phyloP scores from a whole-genome alignment of 64 coral and sea anemone genomes.

The Porites australiensis region DNA sequence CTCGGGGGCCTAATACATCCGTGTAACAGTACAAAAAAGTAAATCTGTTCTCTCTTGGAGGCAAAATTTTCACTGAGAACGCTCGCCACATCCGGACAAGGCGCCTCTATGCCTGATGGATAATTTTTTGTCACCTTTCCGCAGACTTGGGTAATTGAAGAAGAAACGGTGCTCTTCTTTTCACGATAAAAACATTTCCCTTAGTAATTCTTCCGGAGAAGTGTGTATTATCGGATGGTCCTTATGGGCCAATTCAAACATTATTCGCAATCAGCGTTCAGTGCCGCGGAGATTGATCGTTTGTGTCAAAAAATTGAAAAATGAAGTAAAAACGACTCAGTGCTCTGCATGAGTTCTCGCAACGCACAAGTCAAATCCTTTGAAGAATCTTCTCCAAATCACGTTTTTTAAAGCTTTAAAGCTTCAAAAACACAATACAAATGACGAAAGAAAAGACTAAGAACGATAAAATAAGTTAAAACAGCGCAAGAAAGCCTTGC shows the following conservation, averaged over 20 bases:
- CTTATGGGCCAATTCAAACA: neutral
- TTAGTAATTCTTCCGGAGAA: slow-evolving; percentile 19
- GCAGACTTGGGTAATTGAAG: slow-evolving; percentile 35
- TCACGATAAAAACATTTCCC: neutral
- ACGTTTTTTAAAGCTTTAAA: neutral
- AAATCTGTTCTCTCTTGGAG: neutral
- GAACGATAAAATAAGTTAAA: neutral
- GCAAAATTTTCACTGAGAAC: neutral
- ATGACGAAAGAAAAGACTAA: neutral
- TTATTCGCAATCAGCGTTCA: slow-evolving; percentile 27
- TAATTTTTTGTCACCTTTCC: slow-evolving; percentile 47
- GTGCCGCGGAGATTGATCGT: slow-evolving; percentile 1
- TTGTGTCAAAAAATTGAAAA: slow-evolving; percentile 60
- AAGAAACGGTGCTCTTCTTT: neutral
- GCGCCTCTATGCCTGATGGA: slow-evolving; percentile 3
- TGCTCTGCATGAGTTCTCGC: slow-evolving; percentile 9
- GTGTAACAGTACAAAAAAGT: neutral
- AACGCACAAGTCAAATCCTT: neutral
- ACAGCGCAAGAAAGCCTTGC: slow-evolving; percentile 2
- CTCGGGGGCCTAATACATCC: neutral
- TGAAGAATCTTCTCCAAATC: neutral
- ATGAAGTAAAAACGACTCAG: slow-evolving; percentile 34
- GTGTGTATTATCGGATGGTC: neutral
- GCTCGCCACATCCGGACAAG: slow-evolving; percentile 31
- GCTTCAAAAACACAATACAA: neutral